phyloP scores from a whole-genome alignment of 2,888 invertebrate species.

The Euplagia quadripunctaria region DNA sequence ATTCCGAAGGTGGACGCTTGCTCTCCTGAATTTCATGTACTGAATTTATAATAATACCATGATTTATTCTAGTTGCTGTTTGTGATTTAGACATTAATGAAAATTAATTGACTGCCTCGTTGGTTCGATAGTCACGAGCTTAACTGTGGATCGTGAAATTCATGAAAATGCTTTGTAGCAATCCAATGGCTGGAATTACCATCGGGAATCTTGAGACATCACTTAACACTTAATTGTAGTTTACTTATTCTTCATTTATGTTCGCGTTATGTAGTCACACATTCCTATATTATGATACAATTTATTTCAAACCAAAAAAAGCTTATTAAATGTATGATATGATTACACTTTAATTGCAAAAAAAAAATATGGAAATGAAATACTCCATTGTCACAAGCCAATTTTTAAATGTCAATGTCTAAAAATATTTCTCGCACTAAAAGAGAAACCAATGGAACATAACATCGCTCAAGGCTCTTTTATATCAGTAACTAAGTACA shows the following conservation, averaged over 20 bases:
- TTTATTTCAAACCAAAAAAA: too few relatives aligned
- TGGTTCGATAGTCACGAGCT: slow-evolving; percentile 2
- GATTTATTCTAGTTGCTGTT: slow-evolving; percentile 22
- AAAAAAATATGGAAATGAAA: background rate
- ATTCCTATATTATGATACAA: too few relatives aligned
- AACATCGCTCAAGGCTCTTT: background rate
- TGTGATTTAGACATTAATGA: slow-evolving; percentile 15
- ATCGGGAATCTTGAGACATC: background rate
- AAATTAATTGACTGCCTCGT: slow-evolving; percentile 4
- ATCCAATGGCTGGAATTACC: background rate
- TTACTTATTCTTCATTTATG: background rate
- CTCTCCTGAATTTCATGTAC: slow-evolving; percentile 64
- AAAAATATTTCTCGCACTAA: background rate
- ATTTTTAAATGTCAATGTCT: background rate
- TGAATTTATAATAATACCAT: slow-evolving; percentile 62
- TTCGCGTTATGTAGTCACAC: too few relatives aligned
- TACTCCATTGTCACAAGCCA: background rate
- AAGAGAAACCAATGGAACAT: background rate
- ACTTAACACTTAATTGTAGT: background rate
- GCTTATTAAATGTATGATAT: too few relatives aligned
- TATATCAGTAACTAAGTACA: background rate
- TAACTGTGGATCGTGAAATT: background rate
- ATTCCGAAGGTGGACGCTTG: slow-evolving; percentile 72
- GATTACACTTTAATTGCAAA: background rate
- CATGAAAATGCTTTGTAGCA: background rate